Evolutionary conservation across 1,140 invertebrate genomes (phyloP), one percentile per base, ranked within the genome.

Genomic region (Hesperophylax magnus): DNA sequence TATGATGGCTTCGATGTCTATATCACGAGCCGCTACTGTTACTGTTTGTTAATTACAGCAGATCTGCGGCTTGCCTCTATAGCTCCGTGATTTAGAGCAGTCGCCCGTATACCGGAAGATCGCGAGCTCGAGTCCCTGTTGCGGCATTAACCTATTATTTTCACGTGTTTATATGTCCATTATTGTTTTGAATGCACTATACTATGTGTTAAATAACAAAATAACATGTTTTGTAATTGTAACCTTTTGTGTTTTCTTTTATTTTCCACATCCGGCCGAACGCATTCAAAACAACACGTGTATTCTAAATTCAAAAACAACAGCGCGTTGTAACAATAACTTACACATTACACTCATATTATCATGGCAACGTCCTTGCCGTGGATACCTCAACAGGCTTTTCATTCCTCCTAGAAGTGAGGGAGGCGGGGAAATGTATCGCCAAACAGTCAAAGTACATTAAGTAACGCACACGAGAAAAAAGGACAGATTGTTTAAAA

Each of bases 301-400:
- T 52, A 72, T 22, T 54, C 18, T 22, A 15, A 69, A 69, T 69
- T 34, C 34, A 69, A 69, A 69, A 18, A 69, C 39, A 34, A 22
- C 22, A 11, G 24, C 24, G 69, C 47, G 52, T 72, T 72, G 52
- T 72, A 27, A 52, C 69, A n/a, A 22, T 71, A 52, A 56, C 11
- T 47, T 47, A 47, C 39, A 34, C 34, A 34, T 34, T 34, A 34
- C 34, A 47, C 39, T 9, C 27, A 27, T 27, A 27, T 27, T 14
- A 47, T 56, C 77, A 79, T 20, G 60, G 71, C 78, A 39, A 65
- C 78, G 78, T 80, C 78, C 78, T 80, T 80, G 78, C 24, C 22
- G n/a, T 53, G 9, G 52, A 39, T 18, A 11, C 63, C 24, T 74
- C 78, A 79, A 79, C 78, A 79, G 78, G 78, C 78, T 79, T 79